phyloP scores from a whole-genome alignment of 2,113 vertebrate genomes.

The Callopanchax toddi region DNA sequence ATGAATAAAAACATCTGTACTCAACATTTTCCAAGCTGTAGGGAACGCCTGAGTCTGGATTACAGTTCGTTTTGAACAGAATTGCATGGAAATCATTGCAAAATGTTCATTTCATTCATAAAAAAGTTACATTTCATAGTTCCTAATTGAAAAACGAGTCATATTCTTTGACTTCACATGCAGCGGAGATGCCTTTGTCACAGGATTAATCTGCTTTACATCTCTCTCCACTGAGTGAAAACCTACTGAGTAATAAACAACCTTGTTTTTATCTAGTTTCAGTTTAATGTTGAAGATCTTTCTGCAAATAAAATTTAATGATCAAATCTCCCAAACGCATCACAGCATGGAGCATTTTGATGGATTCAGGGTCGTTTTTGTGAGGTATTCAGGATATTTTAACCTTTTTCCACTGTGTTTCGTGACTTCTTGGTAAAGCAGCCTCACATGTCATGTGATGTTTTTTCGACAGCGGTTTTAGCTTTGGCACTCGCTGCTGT shows the following conservation, averaged over 20 bases:
- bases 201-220: not conserved
- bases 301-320: not conserved
- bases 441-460: slow-evolving; percentile 17
- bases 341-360: no score
- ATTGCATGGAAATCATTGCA: not conserved
- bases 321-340: not conserved
- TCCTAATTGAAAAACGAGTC: not conserved
- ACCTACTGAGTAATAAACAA: no score
- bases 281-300: no score
- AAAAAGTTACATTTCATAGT: not conserved
- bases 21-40: slow-evolving; percentile 1
- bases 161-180: not conserved
- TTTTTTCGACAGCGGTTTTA: slow-evolving; percentile 16
- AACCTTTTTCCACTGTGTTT: slow-evolving; percentile 2
- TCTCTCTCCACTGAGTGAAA: not conserved
- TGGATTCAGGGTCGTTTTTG: not conserved
- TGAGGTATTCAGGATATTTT: no score
- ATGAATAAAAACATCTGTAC: slow-evolving; percentile 6
- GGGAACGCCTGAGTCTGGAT: no score
- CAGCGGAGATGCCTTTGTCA: no score
- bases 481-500: slow-evolving; percentile 9
- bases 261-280: not conserved
- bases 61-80: not conserved
- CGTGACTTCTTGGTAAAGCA: not conserved
- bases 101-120: not conserved